phyloP scores from a whole-genome alignment of 1,140 invertebrate genomes.

The Drosophila murphyi region DNA sequence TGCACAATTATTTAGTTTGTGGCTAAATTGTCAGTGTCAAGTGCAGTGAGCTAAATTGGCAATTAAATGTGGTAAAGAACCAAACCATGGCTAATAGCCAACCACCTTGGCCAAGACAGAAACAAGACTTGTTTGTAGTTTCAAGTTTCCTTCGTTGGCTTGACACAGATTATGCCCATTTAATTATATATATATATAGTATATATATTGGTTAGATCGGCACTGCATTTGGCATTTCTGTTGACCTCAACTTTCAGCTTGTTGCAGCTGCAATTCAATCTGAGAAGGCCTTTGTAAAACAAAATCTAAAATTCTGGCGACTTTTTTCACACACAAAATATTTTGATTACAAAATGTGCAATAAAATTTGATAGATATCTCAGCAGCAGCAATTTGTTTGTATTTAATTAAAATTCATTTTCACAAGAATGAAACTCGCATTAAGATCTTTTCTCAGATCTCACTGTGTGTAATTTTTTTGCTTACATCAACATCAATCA shows the following conservation, averaged over 20 bases:
- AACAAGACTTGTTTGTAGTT: conserved; percentile 65
- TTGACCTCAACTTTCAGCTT: conserved; percentile 75
- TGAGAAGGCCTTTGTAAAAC: conserved; percentile 27
- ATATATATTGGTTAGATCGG: conserved; percentile 57
- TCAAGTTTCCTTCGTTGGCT: conserved; percentile 77
- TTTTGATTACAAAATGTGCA: conserved; percentile 31
- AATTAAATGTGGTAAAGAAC: conserved; percentile 64
- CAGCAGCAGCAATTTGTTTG: conserved; percentile 37
- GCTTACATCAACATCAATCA: conserved; percentile 57
- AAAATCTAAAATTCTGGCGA: background rate
- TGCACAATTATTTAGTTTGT: conserved; percentile 27
- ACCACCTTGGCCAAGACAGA: conserved; percentile 37
- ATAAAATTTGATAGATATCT: conserved; percentile 55
- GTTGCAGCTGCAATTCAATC: conserved; percentile 24
- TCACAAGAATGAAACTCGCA: background rate
- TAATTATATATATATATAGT: background rate
- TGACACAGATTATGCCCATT: conserved; percentile 66
- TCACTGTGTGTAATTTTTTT: background rate
- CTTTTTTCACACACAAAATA: conserved; percentile 50
- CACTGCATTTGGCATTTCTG: conserved; percentile 72
- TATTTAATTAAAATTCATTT: conserved; percentile 51
- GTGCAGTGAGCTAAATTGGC: conserved; percentile 49
- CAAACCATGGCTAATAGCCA: conserved; percentile 50
- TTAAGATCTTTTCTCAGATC: background rate
- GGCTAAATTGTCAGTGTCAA: conserved; percentile 65